A percentile compares a stretch with the other conserved stretches of the same genome.
phyloP scores from a whole-genome alignment of 2,113 vertebrate species.

The Tachysurus fulvidraco region DNA sequence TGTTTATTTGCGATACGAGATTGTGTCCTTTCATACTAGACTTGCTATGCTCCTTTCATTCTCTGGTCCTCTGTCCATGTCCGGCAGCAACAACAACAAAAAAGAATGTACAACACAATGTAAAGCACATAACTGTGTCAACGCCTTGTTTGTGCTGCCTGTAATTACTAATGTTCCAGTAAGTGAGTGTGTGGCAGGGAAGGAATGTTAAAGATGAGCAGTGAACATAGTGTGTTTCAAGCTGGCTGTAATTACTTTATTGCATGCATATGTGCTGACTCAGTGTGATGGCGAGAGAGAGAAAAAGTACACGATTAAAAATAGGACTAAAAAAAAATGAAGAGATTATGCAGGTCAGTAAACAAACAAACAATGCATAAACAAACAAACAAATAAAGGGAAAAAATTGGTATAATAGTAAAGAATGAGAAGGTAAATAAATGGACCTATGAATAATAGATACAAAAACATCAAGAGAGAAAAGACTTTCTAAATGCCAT shows the following conservation, averaged over 20 bases:
- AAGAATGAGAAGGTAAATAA: background rate
- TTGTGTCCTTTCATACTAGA: background rate
- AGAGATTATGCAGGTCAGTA: background rate
- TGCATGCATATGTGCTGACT: background rate
- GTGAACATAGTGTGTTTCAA: background rate
- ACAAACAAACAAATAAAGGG: background rate
- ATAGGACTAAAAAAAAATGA: background rate
- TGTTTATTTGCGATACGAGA: background rate
- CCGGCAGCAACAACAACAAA: background rate
- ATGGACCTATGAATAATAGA: background rate
- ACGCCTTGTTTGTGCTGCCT: background rate
- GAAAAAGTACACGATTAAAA: background rate
- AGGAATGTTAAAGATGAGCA: slow-evolving; percentile 10
- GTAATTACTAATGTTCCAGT: background rate
- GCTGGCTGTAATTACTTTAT: background rate
- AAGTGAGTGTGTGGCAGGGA: background rate
- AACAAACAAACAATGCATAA: background rate
- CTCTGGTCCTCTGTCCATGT: background rate
- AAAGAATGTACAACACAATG: background rate
- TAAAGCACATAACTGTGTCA: background rate
- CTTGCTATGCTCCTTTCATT: too few species aligned
- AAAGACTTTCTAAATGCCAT: background rate
- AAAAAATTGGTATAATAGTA: background rate
- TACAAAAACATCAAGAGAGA: background rate
- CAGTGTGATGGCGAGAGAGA: background rate